Base-by-base conservation (phyloP, 2,113 vertebrate genomes). In the Octodon degus region DNA sequence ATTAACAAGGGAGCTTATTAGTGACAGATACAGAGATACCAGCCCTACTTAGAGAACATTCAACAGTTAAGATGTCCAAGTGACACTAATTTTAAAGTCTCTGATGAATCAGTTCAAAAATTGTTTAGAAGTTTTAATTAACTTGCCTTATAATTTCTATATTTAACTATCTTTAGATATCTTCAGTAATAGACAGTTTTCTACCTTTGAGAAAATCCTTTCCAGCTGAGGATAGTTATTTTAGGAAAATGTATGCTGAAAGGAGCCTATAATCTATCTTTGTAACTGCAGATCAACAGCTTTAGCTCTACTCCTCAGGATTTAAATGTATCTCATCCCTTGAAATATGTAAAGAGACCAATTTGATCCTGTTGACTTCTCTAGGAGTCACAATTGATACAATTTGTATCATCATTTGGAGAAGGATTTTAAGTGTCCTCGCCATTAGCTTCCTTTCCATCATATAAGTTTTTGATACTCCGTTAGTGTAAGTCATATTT, bases 71-170 rank as follows among this genome's bases (percentile, higher is more conserved):
- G 47, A 95, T 94, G 58, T 20, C 72, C 53, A 91, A 40, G 0
- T 16, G 32, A 50, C 53, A 93, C 22, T 82, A 72, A 83, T 68
- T 63, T 94, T 84, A 67, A 93, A 95, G 86, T 60, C 32, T 22
- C n/a, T 85, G 65, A 77, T 90, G 14, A 88, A 81, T 94, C n/a
- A 17, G 22, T 82, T 95, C 85, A 72, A 83, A 91, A 90, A 87
- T 4, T 17, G 70, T 86, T 89, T 86, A 85, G 50, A 85, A 30
- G 3, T 76, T 91, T 84, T 88, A 91, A 89, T 72, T 89, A 67
- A 17, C 27, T 86, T 47, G 8, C 34, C 85, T 96, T 65, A 72
- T 6, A 91, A 67, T 0, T 65, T 95, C 87, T 81, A 27, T 84
- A 92, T 43, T 14, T 95, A 43, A 20, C 34, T 80, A 32, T 68